Conservation (phyloP, 2,888 invertebrate species). For the Geophilus truncorum region DNA sequence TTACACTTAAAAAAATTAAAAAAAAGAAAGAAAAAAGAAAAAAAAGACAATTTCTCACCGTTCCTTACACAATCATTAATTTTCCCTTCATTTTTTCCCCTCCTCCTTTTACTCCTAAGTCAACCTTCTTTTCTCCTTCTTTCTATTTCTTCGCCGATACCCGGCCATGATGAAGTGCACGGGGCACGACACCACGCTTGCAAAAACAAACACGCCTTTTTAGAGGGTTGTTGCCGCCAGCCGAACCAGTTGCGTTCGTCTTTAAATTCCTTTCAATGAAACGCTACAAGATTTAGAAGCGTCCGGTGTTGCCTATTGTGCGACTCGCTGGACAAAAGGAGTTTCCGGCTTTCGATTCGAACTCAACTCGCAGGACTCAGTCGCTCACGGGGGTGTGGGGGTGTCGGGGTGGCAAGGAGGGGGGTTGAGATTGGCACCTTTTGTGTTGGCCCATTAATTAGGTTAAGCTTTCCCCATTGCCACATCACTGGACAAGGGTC, state of each 20-base stretch:
- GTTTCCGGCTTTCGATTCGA: background rate
- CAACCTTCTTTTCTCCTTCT: background rate
- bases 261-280: background rate
- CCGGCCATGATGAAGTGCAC: background rate
- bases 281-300: background rate
- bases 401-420: too few species aligned
- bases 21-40: background rate
- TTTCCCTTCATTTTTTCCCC: background rate
- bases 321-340: background rate
- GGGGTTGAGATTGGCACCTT: background rate
- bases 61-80: background rate
- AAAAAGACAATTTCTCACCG: background rate
- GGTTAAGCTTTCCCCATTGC: background rate
- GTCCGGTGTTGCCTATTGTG: background rate
- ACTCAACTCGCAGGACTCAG: background rate
- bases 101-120: too few species aligned
- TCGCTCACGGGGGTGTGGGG: background rate
- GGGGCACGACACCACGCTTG: background rate
- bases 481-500: background rate
- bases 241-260: background rate
- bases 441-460: background rate
- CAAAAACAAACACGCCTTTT: background rate
- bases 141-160: background rate
- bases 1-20: background rate
- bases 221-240: background rate